These are phyloP conservation scores for Melieria picta DNA, from an alignment of 2,888 invertebrate species.

Conservation along the genomic window DNA sequence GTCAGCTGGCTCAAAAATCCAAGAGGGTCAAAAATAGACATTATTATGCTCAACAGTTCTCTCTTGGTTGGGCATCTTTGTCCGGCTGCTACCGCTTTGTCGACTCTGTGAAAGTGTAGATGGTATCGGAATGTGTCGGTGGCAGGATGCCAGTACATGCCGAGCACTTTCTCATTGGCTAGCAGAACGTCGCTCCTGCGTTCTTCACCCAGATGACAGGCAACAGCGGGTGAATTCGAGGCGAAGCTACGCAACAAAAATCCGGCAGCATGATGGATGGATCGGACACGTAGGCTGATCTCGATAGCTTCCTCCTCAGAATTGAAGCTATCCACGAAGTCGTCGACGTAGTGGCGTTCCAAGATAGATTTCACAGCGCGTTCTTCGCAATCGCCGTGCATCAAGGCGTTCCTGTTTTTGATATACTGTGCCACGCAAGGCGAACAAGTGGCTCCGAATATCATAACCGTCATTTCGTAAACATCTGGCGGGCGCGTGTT, in stretches of 20 bases:
- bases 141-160: conserved; percentile 14
- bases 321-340: conserved; percentile 16
- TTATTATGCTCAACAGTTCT: conserved; percentile 24
- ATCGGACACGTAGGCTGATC: conserved; percentile 28
- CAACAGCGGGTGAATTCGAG: not conserved
- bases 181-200: too few relatives aligned
- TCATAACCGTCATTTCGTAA: conserved; percentile 40
- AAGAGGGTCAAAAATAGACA: conserved; percentile 29
- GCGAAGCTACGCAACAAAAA: not conserved
- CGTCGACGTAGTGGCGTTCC: not conserved
- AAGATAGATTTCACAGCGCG: conserved; percentile 34
- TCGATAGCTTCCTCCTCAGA: conserved; percentile 28
- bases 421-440: conserved; percentile 40
- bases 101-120: conserved; percentile 21
- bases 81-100: conserved; percentile 18
- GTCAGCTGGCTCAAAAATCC: conserved; percentile 17
- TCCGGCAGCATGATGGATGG: conserved; percentile 16
- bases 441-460: conserved; percentile 47
- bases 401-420: conserved; percentile 1
- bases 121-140: conserved; percentile 24
- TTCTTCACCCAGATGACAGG: not conserved
- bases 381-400: conserved; percentile 8
- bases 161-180: conserved; percentile 22
- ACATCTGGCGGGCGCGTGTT: conserved; percentile 12
- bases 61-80: conserved; percentile 21